phyloP scores from a whole-genome alignment of 2,888 invertebrate genomes.

The Xylophagus ater region DNA sequence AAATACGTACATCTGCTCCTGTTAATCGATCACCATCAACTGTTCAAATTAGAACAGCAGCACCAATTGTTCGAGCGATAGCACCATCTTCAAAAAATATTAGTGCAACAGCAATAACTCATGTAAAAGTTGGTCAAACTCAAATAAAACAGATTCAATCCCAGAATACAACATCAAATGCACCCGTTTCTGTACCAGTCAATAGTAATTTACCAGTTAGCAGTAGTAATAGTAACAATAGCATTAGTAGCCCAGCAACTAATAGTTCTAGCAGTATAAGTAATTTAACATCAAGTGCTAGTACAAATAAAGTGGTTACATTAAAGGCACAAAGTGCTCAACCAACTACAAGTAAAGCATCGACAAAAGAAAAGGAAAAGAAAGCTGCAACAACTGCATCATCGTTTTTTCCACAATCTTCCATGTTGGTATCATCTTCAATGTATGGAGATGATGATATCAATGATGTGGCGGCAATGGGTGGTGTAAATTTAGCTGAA shows the following conservation, averaged over 20 bases:
- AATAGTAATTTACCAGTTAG: slow-evolving; percentile 22
- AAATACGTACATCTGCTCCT: slow-evolving; percentile 25
- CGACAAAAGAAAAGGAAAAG: slow-evolving; percentile 68
- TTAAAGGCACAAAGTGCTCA: slow-evolving; percentile 38
- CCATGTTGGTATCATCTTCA: slow-evolving; percentile 40
- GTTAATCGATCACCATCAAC: slow-evolving; percentile 29
- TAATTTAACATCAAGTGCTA: slow-evolving; percentile 19
- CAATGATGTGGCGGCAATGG: slow-evolving; percentile 98
- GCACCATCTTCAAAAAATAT: slow-evolving; percentile 21
- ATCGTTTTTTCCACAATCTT: slow-evolving; percentile 43
- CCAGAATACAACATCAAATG: neutral
- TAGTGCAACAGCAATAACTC: slow-evolving; percentile 21
- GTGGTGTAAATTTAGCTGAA: slow-evolving; percentile 93
- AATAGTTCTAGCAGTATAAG: slow-evolving; percentile 16
- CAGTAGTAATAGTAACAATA: slow-evolving; percentile 4
- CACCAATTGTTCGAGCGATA: slow-evolving; percentile 23
- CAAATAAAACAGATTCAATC: slow-evolving; percentile 34
- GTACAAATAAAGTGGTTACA: slow-evolving; percentile 18
- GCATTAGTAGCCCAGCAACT: slow-evolving; percentile 22
- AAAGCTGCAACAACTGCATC: slow-evolving; percentile 40
- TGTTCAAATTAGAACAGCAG: slow-evolving; percentile 32
- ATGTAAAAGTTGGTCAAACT: slow-evolving; percentile 39
- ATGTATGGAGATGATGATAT: slow-evolving; percentile 84
- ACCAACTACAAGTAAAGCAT: slow-evolving; percentile 40
- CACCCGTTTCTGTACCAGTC: slow-evolving; percentile 24